These are phyloP conservation scores for Melanophora roralis DNA, from an alignment of 2,888 invertebrate species.

Conservation along the genomic window DNA sequence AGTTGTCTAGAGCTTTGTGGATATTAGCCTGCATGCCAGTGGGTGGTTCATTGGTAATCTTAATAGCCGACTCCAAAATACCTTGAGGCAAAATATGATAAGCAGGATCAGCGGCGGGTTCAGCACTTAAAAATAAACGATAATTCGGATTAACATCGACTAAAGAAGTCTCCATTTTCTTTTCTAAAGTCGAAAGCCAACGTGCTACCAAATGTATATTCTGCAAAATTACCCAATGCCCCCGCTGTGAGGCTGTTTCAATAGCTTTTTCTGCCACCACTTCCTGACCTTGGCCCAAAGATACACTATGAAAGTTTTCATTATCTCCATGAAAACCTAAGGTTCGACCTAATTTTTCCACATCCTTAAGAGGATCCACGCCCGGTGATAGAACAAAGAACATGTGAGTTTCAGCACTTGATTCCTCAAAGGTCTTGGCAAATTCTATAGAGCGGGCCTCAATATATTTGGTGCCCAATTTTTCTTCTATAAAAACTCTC, in stretches of 20 bases:
- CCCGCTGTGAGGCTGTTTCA: slow-evolving; percentile 84
- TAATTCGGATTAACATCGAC: slow-evolving; percentile 83
- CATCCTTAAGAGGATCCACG: slow-evolving; percentile 95
- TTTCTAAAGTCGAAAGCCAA: slow-evolving; percentile 93
- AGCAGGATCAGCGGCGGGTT: slow-evolving; percentile 85
- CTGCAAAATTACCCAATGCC: slow-evolving; percentile 95
- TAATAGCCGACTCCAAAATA: slow-evolving; percentile 93
- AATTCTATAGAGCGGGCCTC: slow-evolving; percentile 89
- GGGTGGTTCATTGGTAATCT: slow-evolving; percentile 97
- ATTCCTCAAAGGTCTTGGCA: slow-evolving; percentile 90
- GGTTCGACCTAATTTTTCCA: slow-evolving; percentile 89
- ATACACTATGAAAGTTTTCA: slow-evolving; percentile 94
- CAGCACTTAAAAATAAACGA: slow-evolving; percentile 90
- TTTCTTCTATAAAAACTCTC: slow-evolving; percentile 90
- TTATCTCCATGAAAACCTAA: slow-evolving; percentile 88
- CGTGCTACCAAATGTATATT: slow-evolving; percentile 94
- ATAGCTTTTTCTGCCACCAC: slow-evolving; percentile 93
- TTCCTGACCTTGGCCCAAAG: slow-evolving; percentile 96
- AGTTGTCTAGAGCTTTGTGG: slow-evolving; percentile 94
- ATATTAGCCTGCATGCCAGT: slow-evolving; percentile 96
- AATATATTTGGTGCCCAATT: slow-evolving; percentile 88
- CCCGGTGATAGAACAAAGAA: slow-evolving; percentile 97
- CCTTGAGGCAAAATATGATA: slow-evolving; percentile 87
- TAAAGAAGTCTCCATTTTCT: slow-evolving; percentile 90
- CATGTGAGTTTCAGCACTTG: slow-evolving; percentile 89